Percentiles rank a stretch among this genome's conserved stretches.
Conservation (phyloP, 1,140 invertebrate species). For the Thalassaphorura encarpata region DNA sequence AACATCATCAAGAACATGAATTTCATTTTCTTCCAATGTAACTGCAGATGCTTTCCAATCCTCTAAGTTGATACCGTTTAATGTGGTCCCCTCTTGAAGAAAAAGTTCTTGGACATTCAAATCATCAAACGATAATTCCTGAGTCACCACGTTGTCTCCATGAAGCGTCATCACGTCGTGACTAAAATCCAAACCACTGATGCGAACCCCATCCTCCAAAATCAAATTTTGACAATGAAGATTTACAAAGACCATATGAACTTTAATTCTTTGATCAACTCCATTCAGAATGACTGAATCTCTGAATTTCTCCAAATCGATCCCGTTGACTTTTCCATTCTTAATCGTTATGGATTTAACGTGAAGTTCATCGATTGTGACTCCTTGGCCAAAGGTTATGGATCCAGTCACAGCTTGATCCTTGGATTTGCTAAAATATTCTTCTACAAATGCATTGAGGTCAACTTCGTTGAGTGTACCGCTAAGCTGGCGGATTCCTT, state of each 20-base stretch:
- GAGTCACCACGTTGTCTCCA: background rate
- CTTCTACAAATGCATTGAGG: background rate
- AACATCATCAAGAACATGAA: background rate
- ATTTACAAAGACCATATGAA: background rate
- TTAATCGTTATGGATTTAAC: background rate
- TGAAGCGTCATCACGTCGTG: background rate
- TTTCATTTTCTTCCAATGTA: background rate
- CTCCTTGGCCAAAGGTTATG: background rate
- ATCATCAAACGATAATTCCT: background rate
- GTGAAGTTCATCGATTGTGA: background rate
- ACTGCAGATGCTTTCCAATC: background rate
- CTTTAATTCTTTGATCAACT: background rate
- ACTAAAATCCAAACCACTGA: background rate
- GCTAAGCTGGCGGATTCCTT: background rate
- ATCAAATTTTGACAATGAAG: background rate
- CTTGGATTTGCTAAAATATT: background rate
- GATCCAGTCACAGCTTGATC: background rate
- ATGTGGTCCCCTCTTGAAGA: background rate
- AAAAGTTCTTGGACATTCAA: background rate
- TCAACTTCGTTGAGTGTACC: background rate
- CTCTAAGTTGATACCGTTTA: background rate
- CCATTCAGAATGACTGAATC: background rate
- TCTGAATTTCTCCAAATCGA: background rate
- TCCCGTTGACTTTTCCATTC: background rate
- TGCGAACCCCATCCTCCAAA: background rate